Conservation (phyloP, 2,888 invertebrate species). For the Nysson spinosus region DNA sequence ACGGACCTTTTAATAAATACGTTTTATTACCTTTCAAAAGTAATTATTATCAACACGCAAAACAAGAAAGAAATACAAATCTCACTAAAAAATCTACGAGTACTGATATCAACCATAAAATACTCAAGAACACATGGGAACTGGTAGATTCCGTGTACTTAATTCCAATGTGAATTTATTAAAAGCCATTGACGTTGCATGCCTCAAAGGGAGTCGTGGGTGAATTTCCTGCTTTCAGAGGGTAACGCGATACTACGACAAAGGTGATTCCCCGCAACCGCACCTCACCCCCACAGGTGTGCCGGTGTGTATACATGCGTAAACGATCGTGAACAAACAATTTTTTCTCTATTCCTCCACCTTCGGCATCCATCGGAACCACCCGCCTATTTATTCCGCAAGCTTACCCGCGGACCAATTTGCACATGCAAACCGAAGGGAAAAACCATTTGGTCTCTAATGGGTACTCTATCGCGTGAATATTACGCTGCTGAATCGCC, state of each 20-base stretch:
- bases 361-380: too few relatives aligned
- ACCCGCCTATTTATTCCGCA: constrained; percentile 26
- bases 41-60: too few relatives aligned
- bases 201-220: constrained; percentile 22
- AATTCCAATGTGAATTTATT: constrained; percentile 31
- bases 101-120: too few relatives aligned
- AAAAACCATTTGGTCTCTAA: constrained; percentile 23
- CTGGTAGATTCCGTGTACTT: background rate
- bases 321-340: constrained; percentile 36
- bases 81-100: too few relatives aligned
- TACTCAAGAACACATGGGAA: too few relatives aligned
- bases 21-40: too few relatives aligned
- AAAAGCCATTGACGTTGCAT: constrained; percentile 20
- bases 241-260: constrained; percentile 44
- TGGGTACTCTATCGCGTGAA: constrained; percentile 31
- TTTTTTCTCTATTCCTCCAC: background rate
- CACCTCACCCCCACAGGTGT: constrained; percentile 5
- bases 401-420: constrained; percentile 24
- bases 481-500: constrained; percentile 36
- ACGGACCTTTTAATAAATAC: too few relatives aligned
- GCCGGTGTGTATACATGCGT: constrained; percentile 7
- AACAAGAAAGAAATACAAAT: too few relatives aligned
- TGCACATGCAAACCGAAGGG: constrained; percentile 28
- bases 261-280: constrained; percentile 33
- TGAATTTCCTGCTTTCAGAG: constrained; percentile 27